Conservation (phyloP, 1,140 invertebrate species). For the Drosophila rhopaloa region DNA sequence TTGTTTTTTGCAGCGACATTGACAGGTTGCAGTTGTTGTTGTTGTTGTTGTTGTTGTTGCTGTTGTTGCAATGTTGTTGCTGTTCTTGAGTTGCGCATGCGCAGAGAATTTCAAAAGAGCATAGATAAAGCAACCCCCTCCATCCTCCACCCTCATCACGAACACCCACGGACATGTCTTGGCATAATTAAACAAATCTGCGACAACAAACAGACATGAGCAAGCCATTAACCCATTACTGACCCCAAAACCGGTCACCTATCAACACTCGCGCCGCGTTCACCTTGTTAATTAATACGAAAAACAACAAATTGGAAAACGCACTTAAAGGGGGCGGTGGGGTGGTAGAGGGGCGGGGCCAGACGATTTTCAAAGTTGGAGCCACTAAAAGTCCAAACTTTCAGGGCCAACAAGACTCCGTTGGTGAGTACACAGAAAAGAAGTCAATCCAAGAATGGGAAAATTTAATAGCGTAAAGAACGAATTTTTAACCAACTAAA, state of each 20-base stretch:
- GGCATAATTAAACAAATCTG: constrained; percentile 77
- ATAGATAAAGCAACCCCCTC: constrained; percentile 26
- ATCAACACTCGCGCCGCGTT: constrained; percentile 21
- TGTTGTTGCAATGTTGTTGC: constrained; percentile 33
- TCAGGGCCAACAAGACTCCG: constrained; percentile 31
- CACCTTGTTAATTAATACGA: constrained; percentile 74
- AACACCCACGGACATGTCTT: constrained; percentile 60
- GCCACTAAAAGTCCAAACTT: constrained; percentile 17
- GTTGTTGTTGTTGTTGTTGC: constrained; percentile 9
- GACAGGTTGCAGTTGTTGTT: constrained; percentile 41
- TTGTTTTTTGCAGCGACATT: constrained; percentile 49
- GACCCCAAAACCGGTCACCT: constrained; percentile 52
- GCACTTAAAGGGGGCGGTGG: constrained; percentile 10
- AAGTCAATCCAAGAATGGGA: not conserved
- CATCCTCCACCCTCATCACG: constrained; percentile 17
- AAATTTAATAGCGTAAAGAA: not conserved
- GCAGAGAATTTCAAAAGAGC: constrained; percentile 35
- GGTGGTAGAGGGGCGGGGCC: not conserved
- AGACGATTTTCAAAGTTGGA: constrained; percentile 28
- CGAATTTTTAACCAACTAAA: not conserved
- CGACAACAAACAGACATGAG: constrained; percentile 57
- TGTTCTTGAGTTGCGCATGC: constrained; percentile 69
- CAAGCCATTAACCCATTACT: constrained; percentile 57
- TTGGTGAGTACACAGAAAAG: not conserved
- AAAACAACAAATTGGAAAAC: constrained; percentile 40